Evolutionary conservation across 2,113 vertebrate genomes (phyloP).

Genomic region (Pelusios castaneus): DNA sequence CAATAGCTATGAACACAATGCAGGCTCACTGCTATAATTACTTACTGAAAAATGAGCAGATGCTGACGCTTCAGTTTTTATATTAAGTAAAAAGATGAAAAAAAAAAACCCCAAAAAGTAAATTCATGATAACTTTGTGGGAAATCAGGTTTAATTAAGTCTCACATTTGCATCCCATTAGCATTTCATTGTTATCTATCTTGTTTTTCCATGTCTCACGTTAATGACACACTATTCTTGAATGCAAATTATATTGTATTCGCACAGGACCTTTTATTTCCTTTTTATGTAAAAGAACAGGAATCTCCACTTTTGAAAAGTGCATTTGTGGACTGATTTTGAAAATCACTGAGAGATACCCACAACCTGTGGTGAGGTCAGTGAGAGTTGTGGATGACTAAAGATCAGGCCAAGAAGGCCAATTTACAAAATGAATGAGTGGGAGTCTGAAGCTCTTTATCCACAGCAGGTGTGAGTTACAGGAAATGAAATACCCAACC

Average conservation of each 20-base stretch:
- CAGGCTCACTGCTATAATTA: neutral
- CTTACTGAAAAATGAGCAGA: neutral
- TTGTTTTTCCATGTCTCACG: neutral
- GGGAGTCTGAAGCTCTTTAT: neutral
- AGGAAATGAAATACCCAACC: neutral
- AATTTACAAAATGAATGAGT: neutral
- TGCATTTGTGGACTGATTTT: neutral
- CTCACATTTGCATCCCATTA: neutral
- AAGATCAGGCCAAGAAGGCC: neutral
- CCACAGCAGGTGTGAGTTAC: neutral
- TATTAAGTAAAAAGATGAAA: neutral
- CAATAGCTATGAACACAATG: neutral
- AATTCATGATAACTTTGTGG: too few relatives aligned
- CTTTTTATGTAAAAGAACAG: neutral
- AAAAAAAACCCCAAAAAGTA: neutral
- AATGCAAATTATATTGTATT: neutral
- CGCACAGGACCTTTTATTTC: neutral
- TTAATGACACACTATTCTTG: neutral
- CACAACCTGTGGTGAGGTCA: neutral
- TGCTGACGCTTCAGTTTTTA: neutral
- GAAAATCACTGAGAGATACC: neutral
- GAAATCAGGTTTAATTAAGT: slow-evolving; percentile 21
- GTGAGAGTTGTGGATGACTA: neutral
- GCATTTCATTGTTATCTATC: neutral
- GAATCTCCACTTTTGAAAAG: neutral